These are phyloP conservation scores for Drosophila neocordata DNA, from an alignment of 1,140 invertebrate genomes.

Conservation along the genomic window DNA sequence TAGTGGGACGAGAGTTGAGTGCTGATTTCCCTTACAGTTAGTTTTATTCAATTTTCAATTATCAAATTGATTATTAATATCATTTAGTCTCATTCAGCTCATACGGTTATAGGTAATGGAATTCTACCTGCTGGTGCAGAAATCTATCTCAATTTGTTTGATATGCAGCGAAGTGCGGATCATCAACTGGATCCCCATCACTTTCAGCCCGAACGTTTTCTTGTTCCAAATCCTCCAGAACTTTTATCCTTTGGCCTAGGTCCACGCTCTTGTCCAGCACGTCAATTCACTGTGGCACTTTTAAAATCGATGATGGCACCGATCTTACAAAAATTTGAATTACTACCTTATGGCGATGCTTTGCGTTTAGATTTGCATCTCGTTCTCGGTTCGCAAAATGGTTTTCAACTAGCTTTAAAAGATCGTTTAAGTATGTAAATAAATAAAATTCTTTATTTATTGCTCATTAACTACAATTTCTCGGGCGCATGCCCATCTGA, in stretches of 20 bases:
- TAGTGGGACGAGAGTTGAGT: constrained; percentile 41
- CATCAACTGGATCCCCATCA: constrained; percentile 12
- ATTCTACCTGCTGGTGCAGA: constrained; percentile 49
- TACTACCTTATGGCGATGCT: constrained; percentile 53
- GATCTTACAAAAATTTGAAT: constrained; percentile 44
- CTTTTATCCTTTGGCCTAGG: constrained; percentile 54
- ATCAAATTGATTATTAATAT: background rate
- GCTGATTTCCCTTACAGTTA: constrained; percentile 49
- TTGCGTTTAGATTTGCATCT: constrained; percentile 35
- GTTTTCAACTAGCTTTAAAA: constrained; percentile 58
- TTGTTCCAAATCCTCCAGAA: constrained; percentile 21
- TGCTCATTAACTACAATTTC: constrained; percentile 2
- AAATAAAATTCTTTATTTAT: background rate
- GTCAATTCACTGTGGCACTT: constrained; percentile 42
- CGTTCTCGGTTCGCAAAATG: constrained; percentile 49
- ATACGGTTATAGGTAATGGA: constrained; percentile 46
- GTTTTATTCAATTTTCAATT: background rate
- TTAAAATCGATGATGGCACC: constrained; percentile 42
- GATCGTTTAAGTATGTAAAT: background rate
- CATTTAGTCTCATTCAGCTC: constrained; percentile 24
- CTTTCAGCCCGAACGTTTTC: constrained; percentile 50
- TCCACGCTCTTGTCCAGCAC: constrained; percentile 57
- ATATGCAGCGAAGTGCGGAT: constrained; percentile 49
- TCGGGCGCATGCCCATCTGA: constrained; percentile 60
- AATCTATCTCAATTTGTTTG: constrained; percentile 59